Evolutionary conservation across 1,140 invertebrate species (phyloP).

Genomic region (Helicoverpa armigera): DNA sequence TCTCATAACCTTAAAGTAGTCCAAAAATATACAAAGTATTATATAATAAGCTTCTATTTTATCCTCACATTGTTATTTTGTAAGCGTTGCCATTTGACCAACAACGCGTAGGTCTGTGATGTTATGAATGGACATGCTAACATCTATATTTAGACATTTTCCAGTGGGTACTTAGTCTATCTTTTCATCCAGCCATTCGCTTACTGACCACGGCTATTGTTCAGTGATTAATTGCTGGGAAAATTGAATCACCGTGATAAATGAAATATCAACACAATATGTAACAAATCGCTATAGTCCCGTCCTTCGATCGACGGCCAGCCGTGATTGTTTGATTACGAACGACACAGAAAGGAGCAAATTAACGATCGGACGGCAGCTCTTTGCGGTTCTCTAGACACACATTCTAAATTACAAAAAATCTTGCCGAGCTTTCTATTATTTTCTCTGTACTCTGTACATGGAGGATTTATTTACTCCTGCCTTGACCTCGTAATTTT

Average conservation of each 20-base stretch:
- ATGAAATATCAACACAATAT: conserved; percentile 60
- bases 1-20: not conserved
- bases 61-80: conserved; percentile 5
- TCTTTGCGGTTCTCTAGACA: conserved; percentile 11
- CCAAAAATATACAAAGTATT: not conserved
- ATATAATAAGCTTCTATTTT: not conserved
- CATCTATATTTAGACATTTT: conserved; percentile 10
- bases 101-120: not conserved
- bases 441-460: not conserved
- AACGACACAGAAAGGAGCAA: conserved; percentile 39
- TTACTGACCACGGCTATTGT: conserved; percentile 52
- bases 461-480: not conserved
- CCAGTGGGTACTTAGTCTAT: not conserved
- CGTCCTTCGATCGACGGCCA: conserved; percentile 48
- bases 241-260: conserved; percentile 63
- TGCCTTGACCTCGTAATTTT: not conserved
- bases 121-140: not conserved
- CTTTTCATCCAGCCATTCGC: conserved; percentile 28
- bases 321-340: conserved; percentile 51
- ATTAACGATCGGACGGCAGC: conserved; percentile 42
- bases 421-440: not conserved
- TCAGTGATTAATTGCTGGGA: conserved; percentile 61
- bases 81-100: not conserved
- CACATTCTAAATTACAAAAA: conserved; percentile 38
- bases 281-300: conserved; percentile 57